Evolutionary conservation across 2,797 vertebrate genomes (phyloP).

Genomic region (Trachurus trachurus): DNA sequence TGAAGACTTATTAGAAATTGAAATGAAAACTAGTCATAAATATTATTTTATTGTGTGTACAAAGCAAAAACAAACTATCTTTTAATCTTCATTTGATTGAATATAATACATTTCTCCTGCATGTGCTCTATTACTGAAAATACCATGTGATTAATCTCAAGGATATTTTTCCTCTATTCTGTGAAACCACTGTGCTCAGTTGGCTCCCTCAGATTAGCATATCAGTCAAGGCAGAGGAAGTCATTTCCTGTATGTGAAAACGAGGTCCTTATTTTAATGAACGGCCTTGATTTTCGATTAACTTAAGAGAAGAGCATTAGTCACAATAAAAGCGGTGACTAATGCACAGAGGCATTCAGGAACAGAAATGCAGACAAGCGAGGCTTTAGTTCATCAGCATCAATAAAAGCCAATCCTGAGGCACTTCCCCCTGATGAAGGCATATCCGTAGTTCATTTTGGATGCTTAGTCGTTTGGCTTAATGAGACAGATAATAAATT

Average conservation of each 20-base stretch:
- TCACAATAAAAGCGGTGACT: constrained; percentile 23
- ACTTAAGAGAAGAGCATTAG: constrained; percentile 42
- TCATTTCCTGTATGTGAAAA: constrained; percentile 27
- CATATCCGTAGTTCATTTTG: constrained; percentile 20
- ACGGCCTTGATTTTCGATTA: constrained; percentile 37
- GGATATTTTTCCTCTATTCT: background rate
- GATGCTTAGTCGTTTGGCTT: constrained; percentile 27
- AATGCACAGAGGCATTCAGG: constrained; percentile 37
- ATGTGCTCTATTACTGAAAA: background rate
- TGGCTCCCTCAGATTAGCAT: background rate
- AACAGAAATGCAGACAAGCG: constrained; percentile 41
- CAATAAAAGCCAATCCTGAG: constrained; percentile 46
- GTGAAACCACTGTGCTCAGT: constrained; percentile 1
- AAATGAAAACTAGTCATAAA: background rate
- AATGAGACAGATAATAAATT: constrained; percentile 33
- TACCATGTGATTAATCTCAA: background rate
- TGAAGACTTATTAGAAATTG: background rate
- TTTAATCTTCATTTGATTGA: background rate
- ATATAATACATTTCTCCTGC: background rate
- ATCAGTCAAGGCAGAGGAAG: background rate
- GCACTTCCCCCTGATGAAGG: constrained; percentile 36
- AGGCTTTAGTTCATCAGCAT: constrained; percentile 47
- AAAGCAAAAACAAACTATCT: background rate
- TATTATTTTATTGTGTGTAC: background rate
- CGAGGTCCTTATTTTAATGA: constrained; percentile 23